Base-by-base conservation (phyloP, 2,797 vertebrate genomes). In the Poeciliopsis gracilis region DNA sequence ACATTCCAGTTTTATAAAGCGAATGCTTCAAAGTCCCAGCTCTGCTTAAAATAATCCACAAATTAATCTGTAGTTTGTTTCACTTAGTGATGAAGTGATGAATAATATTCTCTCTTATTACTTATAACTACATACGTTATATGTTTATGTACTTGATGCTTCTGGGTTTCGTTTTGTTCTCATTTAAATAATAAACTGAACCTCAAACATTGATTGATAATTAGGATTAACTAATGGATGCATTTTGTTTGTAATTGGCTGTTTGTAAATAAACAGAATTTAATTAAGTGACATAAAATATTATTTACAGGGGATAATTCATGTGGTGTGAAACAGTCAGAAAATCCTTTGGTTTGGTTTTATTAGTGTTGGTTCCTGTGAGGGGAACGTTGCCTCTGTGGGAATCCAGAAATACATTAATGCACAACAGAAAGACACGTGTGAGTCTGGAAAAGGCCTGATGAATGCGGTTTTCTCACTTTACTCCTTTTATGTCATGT, bases 381-480 rank as follows among this genome's bases (percentile, higher is more conserved):
- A 53, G 18, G 6, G 36, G 30, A 53, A 33, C 13, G 36, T 72
- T 51, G 28, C 12, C 71, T 49, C 18, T 15, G 13, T 38, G 38
- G 4, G 79, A 70, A 75, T 41, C 30, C 57, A 13, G 57, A 53
- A 85, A 71, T 53, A 63, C 16, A 12, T 45, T 72, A 45, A 46
- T 15, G 28, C 38, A 49, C 10, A 53, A 36, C 41, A 66, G 20
- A 25, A 12, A 76, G 45, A 18, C 6, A 63, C 57, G 47, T 73
- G 72, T 5, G 4, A 53, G 77, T 84, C 88, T 91, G 82, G 82
- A 81, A 87, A 88, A 83, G 78, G 84, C 81, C 82, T 88, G 81
- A 87, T 86, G 81, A 81, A 73, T 41, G 82, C 1, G 30, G 63
- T 55, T 84, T 90, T 80, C 73, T 80, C 80, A 80, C 81, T 86